Evolutionary conservation across 2,113 vertebrate species (phyloP), one percentile per base, ranked within the genome.

Genomic region (Hirundichthys speculiger): DNA sequence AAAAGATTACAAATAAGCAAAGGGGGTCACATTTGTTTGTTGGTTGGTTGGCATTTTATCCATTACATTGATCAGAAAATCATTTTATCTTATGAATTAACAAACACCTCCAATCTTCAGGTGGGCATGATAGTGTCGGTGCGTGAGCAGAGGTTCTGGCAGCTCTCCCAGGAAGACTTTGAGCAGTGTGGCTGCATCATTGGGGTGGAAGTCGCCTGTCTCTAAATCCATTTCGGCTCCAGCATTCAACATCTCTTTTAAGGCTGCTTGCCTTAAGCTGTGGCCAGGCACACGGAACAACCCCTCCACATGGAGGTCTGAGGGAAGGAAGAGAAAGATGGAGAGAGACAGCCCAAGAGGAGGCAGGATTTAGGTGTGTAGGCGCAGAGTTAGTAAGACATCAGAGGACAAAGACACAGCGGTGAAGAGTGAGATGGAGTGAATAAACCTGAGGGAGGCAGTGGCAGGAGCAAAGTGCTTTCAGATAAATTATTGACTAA

Each of bases 231-330:
- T 93, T 73, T 98, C 96, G 19, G 90, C 77, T 43, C 96, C 98
- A 3, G 90, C 92, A 74, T 99, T 98, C 75, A 99, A 91, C 80
- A 95, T 94, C 76, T 99, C 98, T 81, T 93, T 94, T 70, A 99
- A 90, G 64, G 93, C 93, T 70, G 98, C 96, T 82, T 98, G 96
- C 58, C 98, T 92, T 58, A 97, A 89, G 79, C 95, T 98, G 90
- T 99, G 96, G 72, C 98, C 98, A n/a, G 98, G 96, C 50, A 99
- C 94, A 59, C 98, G 94, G 83, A 99, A 99, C 84, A 99, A 91
- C 19, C 98, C 98, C 86, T 98, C 95, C 39, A 96, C 93, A 74
- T 96, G 94, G 53, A 98, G 92, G 84, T 98, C 98, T 99, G 79
- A 39, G 4, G 3, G 22, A 11, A 46, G 25, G 14, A 61, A 57